These are phyloP conservation scores for Dendrocopos noguchii DNA, from an alignment of 2,113 vertebrate species.

Conservation along the genomic window DNA sequence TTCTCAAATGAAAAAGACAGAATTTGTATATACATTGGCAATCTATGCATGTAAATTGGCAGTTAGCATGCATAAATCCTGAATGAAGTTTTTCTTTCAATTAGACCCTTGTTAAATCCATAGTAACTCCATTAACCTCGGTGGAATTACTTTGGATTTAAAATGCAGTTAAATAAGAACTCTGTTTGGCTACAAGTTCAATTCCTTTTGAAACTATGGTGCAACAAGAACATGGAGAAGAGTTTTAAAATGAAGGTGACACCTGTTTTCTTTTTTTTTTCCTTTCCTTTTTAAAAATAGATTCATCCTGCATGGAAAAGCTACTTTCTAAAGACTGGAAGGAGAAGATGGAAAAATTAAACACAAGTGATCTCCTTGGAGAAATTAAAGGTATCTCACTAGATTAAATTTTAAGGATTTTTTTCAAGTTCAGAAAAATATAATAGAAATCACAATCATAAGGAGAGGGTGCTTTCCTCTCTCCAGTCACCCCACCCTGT, in stretches of 20 bases:
- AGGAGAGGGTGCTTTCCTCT: background rate
- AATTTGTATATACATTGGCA: constrained; percentile 63
- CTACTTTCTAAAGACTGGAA: constrained; percentile 99
- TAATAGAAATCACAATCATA: background rate
- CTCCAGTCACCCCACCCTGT: background rate
- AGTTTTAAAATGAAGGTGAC: background rate
- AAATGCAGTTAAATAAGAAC: constrained; percentile 41
- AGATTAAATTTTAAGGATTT: constrained; percentile 25
- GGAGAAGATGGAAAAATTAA: constrained; percentile 98
- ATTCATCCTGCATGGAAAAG: constrained; percentile 96
- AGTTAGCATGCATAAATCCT: constrained; percentile 60
- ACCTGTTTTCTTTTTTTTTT: background rate
- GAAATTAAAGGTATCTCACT: constrained; percentile 93
- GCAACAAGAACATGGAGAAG: background rate
- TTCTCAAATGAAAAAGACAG: constrained; percentile 53
- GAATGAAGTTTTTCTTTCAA: constrained; percentile 57
- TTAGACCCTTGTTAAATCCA: constrained; percentile 64
- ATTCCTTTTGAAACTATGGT: constrained; percentile 30
- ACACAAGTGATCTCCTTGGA: constrained; percentile 94
- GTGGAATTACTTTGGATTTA: constrained; percentile 61
- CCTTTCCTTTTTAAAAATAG: constrained; percentile 70
- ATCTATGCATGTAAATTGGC: constrained; percentile 58
- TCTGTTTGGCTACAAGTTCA: background rate
- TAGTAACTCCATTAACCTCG: constrained; percentile 64
- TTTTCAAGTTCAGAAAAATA: background rate